Base-by-base conservation (phyloP, 1,140 invertebrate genomes). In the Metaphire vulgaris region DNA sequence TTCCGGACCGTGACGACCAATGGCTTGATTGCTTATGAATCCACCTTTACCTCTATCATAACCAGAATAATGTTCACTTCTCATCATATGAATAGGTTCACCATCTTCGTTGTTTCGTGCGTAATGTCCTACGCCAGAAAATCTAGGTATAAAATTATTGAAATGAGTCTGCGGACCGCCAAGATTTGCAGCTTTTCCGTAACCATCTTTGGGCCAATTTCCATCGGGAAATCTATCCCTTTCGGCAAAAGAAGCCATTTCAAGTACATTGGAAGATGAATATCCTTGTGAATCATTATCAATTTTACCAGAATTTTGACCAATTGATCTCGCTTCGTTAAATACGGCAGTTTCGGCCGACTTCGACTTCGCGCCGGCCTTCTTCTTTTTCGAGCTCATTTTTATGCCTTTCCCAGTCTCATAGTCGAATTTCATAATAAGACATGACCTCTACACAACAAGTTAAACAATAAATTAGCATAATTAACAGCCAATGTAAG, bases 381-480 rank as follows among this genome's bases (percentile, higher is more conserved):
- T 56, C 41, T 56, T 56, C 41, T 56, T 56, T 56, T 56, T 56
- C 6, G 41, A 56, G 21, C 41, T 56, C 41, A 56, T 56, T 21
- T 56, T 56, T 56, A 21, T 21, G 41, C 21, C 41, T 56, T 56
- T 56, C 41, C 41, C 41, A 56, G 41, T 56, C 41, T 56, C 41
- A 56, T 56, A 56, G 41, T 56, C 41, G 41, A 56, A 56, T 56
- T 56, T 56, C 41, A 56, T 56, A 56, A 56, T 56, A 56, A 56
- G 41, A 56, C 41, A 56, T 56, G 6, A 12, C 6, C 41, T 56
- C 41, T 56, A 56, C 21, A 56, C 6, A 56, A 6, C 6, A 56
- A 56, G 41, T 56, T 56, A 56, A 56, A 21, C 41, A 56, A n/a
- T n/a, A n/a, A n/a, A n/a, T n/a, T 56, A n/a, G n/a, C n/a, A n/a